A percentile compares a stretch with the other conserved stretches of the same genome.
phyloP scores from a whole-genome alignment of 2,888 invertebrate genomes.

The Cheilosia soror region DNA sequence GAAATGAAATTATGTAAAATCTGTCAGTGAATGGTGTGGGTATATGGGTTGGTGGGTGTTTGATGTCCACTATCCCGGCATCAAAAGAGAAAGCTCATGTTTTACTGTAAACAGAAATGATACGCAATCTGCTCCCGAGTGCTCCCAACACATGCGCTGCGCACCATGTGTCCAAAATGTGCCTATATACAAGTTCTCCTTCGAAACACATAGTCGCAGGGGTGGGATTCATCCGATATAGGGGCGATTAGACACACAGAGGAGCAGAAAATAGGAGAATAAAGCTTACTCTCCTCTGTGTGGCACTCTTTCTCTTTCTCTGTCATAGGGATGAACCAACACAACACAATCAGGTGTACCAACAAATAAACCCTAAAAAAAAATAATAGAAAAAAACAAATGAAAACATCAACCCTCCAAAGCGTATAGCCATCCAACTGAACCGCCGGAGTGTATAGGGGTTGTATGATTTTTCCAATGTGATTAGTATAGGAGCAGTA shows the following conservation, averaged over 20 bases:
- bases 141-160: conserved; percentile 49
- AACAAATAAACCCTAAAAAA: conserved; percentile 54
- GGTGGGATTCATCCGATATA: conserved; percentile 62
- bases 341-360: conserved; percentile 64
- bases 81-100: conserved; percentile 51
- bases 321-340: conserved; percentile 51
- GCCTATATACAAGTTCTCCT: conserved; percentile 39
- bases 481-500: conserved; percentile 82
- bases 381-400: conserved; percentile 39
- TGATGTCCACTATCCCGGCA: conserved; percentile 33
- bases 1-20: conserved; percentile 71
- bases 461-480: conserved; percentile 74
- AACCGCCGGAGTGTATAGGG: conserved; percentile 63
- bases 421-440: conserved; percentile 36
- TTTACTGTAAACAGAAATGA: conserved; percentile 60
- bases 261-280: conserved; percentile 57
- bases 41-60: not conserved
- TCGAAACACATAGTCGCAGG: conserved; percentile 41
- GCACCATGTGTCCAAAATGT: conserved; percentile 45
- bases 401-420: conserved; percentile 64
- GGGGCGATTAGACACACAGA: conserved; percentile 57
- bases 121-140: conserved; percentile 13
- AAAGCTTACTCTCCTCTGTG: conserved; percentile 39
- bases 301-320: conserved; percentile 31
- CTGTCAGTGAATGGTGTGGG: conserved; percentile 30